Evolutionary conservation across 2,113 vertebrate species (phyloP).

Genomic region (Plectropomus leopardus): DNA sequence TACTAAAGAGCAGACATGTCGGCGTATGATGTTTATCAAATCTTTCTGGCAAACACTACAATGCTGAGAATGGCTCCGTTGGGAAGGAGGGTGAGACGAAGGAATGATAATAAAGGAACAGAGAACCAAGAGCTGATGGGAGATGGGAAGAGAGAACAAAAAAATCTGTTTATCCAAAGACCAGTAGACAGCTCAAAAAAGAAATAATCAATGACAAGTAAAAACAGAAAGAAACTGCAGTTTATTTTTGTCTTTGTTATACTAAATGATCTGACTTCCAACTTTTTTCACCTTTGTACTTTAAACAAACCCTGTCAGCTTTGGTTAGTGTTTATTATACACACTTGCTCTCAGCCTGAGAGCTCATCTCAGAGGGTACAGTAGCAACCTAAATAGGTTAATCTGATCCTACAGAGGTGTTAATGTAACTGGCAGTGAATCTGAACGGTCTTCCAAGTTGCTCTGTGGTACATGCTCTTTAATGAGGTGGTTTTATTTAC

Average conservation of each 20-base stretch:
- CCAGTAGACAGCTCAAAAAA: constrained; percentile 5
- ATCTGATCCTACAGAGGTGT: not conserved
- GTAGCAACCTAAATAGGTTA: not conserved
- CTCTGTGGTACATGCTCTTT: too few relatives aligned
- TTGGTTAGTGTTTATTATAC: constrained; percentile 8
- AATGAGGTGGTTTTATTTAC: not conserved
- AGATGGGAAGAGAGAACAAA: not conserved
- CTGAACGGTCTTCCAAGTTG: not conserved
- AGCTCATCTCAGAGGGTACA: not conserved
- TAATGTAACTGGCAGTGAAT: not conserved
- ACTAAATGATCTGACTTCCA: constrained; percentile 9
- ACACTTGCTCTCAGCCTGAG: constrained; percentile 4
- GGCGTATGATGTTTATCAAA: constrained; percentile 63
- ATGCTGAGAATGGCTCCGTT: constrained; percentile 34
- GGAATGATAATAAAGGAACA: constrained; percentile 13
- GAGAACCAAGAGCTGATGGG: constrained; percentile 2
- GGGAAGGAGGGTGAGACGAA: constrained; percentile 10
- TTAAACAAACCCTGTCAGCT: constrained; percentile 10
- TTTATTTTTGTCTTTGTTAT: not conserved
- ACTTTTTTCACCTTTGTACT: constrained; percentile 26
- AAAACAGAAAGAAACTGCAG: not conserved
- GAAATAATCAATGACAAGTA: constrained; percentile 1
- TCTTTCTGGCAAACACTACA: constrained; percentile 49
- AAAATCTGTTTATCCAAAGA: constrained; percentile 2
- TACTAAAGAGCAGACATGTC: constrained; percentile 64